These are phyloP conservation scores for Tursiops truncatus DNA, from an alignment of 2,113 vertebrate genomes.

Conservation along the genomic window DNA sequence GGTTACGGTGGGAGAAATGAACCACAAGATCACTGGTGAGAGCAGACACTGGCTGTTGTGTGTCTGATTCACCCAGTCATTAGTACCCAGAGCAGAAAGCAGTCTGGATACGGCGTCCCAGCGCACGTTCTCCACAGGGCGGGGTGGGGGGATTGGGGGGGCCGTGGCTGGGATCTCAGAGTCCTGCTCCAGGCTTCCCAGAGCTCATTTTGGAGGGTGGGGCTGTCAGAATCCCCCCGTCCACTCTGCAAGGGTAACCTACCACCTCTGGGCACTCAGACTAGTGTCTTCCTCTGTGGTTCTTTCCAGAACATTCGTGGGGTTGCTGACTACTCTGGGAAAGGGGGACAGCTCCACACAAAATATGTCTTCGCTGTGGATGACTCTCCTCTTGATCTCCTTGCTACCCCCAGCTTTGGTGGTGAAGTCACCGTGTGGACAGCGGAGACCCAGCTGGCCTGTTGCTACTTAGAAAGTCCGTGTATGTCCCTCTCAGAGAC, in stretches of 20 bases:
- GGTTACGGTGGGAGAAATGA: not conserved
- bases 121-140: rapidly evolving
- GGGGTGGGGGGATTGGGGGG: rapidly evolving
- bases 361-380: conserved; percentile 72
- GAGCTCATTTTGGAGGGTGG: not conserved
- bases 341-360: conserved; percentile 54
- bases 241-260: no score
- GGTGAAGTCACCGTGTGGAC: conserved; percentile 79
- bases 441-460: conserved; percentile 65
- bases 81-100: not conserved
- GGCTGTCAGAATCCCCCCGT: not conserved
- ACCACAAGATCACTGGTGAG: not conserved
- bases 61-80: not conserved
- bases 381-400: conserved; percentile 65
- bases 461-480: conserved; percentile 13
- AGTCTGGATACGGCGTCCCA: not conserved
- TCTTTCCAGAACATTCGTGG: conserved; percentile 67
- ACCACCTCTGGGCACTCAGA: not conserved
- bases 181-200: no score
- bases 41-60: not conserved
- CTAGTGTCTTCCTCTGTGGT: not conserved
- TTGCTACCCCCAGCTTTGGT: conserved; percentile 76
- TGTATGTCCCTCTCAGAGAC: not conserved
- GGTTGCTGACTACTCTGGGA: conserved; percentile 71
- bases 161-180: rapidly evolving